Base-by-base conservation (phyloP, 2,113 vertebrate genomes). In the Saguinus imperator region DNA sequence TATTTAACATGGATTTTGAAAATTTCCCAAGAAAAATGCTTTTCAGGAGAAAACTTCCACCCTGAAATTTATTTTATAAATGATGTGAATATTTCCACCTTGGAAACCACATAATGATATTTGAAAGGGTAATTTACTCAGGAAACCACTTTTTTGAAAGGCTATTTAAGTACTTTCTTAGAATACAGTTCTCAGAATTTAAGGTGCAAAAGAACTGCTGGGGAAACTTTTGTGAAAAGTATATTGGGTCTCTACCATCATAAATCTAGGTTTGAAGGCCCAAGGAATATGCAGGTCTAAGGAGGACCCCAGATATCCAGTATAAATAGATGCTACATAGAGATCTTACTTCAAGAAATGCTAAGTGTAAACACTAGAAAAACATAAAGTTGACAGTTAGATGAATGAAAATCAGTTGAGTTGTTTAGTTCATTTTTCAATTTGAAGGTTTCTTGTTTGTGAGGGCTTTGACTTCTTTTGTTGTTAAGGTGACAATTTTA, bases 11-110 rank as follows among this genome's bases (percentile, higher is more conserved):
- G 66, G 13, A 76, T 55, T 82, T 73, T 58, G 17, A 90, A 96
- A 92, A 40, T 70, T 16, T 95, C 52, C 29, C 72, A 61, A 64
- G 68, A 88, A 88, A 89, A 77, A 52, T 89, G 66, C 32, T 92
- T 96, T 35, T 86, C 37, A 57, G 48, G 45, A 73, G 29, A 89
- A 95, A 77, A 45, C 57, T 81, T 91, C 50, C 72, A 85, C 75
- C 5, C 55, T 43, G 37, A 97, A 95, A 84, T 43, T 40, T 86
- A 75, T 70, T 94, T 93, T 91, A 61, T 91, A 87, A 75, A 73
- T 79, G 61, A n/a, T 50, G 23, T 91, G 55, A 61, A 6, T 55
- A 52, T 90, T 43, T 57, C 5, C 52, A 64, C 55, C 40, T 70
- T 29, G 52, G 72, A 87, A 96, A 75, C 55, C 52, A 68, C 29